Evolutionary conservation across 2,888 invertebrate species (phyloP).

Genomic region (Cheilosia vernalis): DNA sequence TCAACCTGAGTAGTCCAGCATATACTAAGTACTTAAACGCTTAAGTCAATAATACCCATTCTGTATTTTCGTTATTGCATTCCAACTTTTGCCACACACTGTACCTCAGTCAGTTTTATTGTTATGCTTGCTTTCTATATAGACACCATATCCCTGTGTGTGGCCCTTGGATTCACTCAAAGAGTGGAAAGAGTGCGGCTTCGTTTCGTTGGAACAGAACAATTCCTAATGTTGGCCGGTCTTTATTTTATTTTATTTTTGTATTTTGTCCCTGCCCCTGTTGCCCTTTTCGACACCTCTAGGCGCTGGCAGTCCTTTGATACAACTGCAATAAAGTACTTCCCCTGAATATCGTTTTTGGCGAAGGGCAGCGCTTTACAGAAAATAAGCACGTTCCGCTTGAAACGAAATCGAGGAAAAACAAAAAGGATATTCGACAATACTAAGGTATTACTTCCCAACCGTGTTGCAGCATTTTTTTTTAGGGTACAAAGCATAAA

Average conservation of each 20-base stretch:
- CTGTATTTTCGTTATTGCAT: not conserved
- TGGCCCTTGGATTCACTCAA: not conserved
- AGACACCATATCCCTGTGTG: not conserved
- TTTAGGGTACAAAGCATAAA: not conserved
- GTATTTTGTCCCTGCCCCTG: too few relatives aligned
- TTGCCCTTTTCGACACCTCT: slow-evolving; percentile 27
- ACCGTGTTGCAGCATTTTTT: not conserved
- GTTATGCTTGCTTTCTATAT: slow-evolving; percentile 1
- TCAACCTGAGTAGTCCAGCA: too few relatives aligned
- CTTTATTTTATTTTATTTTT: slow-evolving; percentile 2
- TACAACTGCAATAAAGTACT: slow-evolving; percentile 56
- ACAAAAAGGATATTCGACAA: slow-evolving; percentile 25
- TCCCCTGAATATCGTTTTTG: slow-evolving; percentile 9
- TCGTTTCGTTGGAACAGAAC: slow-evolving; percentile 4
- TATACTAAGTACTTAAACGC: too few relatives aligned
- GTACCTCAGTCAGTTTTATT: too few relatives aligned
- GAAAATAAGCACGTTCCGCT: slow-evolving; percentile 40
- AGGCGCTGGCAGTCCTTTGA: slow-evolving; percentile 38
- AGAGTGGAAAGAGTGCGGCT: not conserved
- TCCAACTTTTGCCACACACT: slow-evolving; percentile 12
- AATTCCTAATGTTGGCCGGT: not conserved
- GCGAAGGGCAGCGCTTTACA: not conserved
- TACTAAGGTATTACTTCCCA: slow-evolving; percentile 42
- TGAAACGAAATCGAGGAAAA: not conserved
- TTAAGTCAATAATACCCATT: too few relatives aligned